Base-by-base conservation (phyloP, 1,140 invertebrate genomes). In the Listronotus oregonensis region DNA sequence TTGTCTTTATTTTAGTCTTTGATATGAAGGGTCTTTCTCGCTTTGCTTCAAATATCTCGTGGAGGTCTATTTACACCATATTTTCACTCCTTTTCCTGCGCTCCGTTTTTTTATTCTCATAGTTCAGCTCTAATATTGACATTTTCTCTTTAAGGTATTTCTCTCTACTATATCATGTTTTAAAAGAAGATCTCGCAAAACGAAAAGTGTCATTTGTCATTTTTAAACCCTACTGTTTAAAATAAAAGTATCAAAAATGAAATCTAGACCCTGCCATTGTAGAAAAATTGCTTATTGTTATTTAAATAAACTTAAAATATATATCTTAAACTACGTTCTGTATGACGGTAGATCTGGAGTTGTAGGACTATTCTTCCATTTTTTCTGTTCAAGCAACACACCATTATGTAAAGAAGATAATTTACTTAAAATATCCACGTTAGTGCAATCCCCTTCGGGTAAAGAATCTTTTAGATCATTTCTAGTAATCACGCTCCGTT, bases 11-110 rank as follows among this genome's bases (percentile, higher is more conserved):
- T 87, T 86, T 69, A 87, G 71, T 68, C 87, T 83, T 77, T 86
- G 85, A 75, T 90, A 90, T 74, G 88, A 84, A 15, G 87, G 87
- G 79, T 90, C 89, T 73, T 90, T 89, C 74, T 90, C 89, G 69
- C 88, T 90, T 79, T 90, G 89, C 65, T 90, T 90, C 67, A 89
- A 82, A 73, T 90, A 91, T 66, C 88, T 85, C 9, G 85, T 34
- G 84, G 86, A 52, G 88, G 88, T 69, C 86, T 83, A 71, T 87
- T 88, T 0, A 84, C 85, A 21, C 83, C 54, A 83, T 78, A 69
- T 82, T 81, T 71, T 83, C 82, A 39, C 80, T 83, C 44, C 82
- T 71, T 50, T 80, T 80, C 42, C 82, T 74, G 63, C 82, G 77
- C 54, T 82, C 83, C 77, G 83, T 84, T 73, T 84, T 81, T 46